Conservation (phyloP, 2,113 vertebrate species). For the Cephalopterus ornatus region DNA sequence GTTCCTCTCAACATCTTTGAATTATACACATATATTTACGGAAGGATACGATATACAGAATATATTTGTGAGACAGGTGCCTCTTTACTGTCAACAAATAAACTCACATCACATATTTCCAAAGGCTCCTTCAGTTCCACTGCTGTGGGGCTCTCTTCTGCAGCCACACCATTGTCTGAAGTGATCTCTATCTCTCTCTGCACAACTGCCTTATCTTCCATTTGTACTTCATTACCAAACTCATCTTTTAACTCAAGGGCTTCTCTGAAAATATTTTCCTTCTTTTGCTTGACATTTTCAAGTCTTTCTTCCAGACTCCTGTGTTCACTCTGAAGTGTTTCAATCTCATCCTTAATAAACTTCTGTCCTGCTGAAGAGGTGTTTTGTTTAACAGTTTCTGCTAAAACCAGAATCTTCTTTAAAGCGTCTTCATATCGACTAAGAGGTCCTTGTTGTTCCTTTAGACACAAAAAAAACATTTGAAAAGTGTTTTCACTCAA, state of each 20-base stretch:
- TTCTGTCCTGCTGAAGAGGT: conserved; percentile 66
- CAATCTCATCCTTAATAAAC: conserved; percentile 67
- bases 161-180: not conserved
- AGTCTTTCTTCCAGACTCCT: conserved; percentile 62
- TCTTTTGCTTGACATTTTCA: conserved; percentile 59
- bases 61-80: not conserved
- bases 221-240: not conserved
- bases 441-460: conserved; percentile 71
- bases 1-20: not conserved
- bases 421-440: conserved; percentile 1
- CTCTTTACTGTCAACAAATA: conserved; percentile 4
- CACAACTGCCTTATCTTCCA: not conserved
- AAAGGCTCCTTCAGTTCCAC: conserved; percentile 3
- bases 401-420: conserved; percentile 60
- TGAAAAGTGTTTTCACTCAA: not conserved
- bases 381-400: conserved; percentile 67
- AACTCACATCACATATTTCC: conserved; percentile 60
- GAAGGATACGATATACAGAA: not conserved
- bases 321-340: conserved; percentile 64
- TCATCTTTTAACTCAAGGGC: conserved; percentile 34
- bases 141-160: not conserved
- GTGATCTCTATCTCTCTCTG: conserved; percentile 3
- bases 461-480: conserved; percentile 32
- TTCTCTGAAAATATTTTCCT: conserved; percentile 33
- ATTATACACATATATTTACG: not conserved